A percentile compares a stretch with the other conserved stretches of the same genome.
Conservation (phyloP, 1,140 invertebrate species). For the Pogonus chalceus region DNA sequence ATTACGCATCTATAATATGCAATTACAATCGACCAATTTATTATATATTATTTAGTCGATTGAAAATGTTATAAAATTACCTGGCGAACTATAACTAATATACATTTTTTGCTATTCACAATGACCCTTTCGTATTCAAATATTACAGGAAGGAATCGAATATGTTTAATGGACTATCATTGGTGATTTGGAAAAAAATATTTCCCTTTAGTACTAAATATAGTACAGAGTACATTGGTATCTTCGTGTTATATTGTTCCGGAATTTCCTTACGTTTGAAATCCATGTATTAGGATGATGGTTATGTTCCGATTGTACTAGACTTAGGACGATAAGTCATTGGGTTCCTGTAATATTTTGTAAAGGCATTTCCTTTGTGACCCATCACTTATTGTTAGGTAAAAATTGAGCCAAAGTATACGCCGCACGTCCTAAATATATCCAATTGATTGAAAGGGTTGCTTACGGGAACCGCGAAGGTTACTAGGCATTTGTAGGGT, state of each 20-base stretch:
- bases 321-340: not conserved
- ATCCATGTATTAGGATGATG: not conserved
- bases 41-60: not conserved
- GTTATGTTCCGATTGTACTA: not conserved
- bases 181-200: slow-evolving; percentile 20
- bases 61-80: not conserved
- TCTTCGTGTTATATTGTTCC: slow-evolving; percentile 6
- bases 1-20: slow-evolving; percentile 4
- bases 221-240: slow-evolving; percentile 12
- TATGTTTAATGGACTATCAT: slow-evolving; percentile 33
- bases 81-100: slow-evolving; percentile 24
- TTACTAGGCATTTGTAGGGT: not conserved
- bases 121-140: slow-evolving; percentile 31
- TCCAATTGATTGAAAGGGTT: slow-evolving; percentile 4
- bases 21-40: not conserved
- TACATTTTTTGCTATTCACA: slow-evolving; percentile 28
- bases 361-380: slow-evolving; percentile 1
- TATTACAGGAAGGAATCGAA: slow-evolving; percentile 30
- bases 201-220: slow-evolving; percentile 13
- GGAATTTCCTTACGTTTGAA: not conserved
- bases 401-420: slow-evolving; percentile 10
- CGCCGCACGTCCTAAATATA: slow-evolving; percentile 8
- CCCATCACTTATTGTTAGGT: slow-evolving; percentile 13
- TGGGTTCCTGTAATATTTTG: not conserved
- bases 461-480: slow-evolving; percentile 4